Conservation (phyloP, 2,888 invertebrate species). For the Hypomecis atomaria region DNA sequence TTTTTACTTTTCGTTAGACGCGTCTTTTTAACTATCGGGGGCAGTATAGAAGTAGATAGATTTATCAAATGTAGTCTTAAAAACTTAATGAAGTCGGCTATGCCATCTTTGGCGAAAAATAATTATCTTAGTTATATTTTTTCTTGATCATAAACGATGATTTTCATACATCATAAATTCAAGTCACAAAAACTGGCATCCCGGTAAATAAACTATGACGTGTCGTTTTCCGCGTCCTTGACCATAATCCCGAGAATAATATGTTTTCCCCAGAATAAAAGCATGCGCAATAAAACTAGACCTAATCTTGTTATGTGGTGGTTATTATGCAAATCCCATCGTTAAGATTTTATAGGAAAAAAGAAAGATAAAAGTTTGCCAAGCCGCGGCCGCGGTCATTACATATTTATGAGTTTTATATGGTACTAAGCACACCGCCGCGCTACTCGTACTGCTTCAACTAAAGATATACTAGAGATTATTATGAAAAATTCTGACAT, state of each 20-base stretch:
- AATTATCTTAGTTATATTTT: no score
- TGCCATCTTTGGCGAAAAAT: no score
- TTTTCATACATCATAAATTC: no score
- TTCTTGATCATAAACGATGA: no score
- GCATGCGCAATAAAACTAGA: slow-evolving; percentile 32
- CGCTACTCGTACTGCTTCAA: slow-evolving; percentile 4
- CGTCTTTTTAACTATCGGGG: no score
- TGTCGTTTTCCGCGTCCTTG: neutral
- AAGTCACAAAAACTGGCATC: no score
- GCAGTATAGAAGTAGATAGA: no score
- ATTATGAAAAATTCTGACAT: no score
- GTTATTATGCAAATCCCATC: slow-evolving; percentile 36
- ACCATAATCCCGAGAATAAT: slow-evolving; percentile 1
- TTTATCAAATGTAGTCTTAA: no score
- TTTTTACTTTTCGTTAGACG: no score
- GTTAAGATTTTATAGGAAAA: slow-evolving; percentile 38
- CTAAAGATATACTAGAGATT: neutral
- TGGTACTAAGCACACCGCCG: slow-evolving; percentile 16
- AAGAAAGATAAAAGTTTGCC: slow-evolving; percentile 25
- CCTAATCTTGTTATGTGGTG: slow-evolving; percentile 27
- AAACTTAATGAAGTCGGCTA: no score
- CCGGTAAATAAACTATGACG: no score
- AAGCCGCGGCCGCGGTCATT: slow-evolving; percentile 15
- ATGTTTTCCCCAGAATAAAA: slow-evolving; percentile 17
- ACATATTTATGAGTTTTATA: slow-evolving; percentile 35